Conservation (phyloP, 2,113 vertebrate species). For the Psophia crepitans region DNA sequence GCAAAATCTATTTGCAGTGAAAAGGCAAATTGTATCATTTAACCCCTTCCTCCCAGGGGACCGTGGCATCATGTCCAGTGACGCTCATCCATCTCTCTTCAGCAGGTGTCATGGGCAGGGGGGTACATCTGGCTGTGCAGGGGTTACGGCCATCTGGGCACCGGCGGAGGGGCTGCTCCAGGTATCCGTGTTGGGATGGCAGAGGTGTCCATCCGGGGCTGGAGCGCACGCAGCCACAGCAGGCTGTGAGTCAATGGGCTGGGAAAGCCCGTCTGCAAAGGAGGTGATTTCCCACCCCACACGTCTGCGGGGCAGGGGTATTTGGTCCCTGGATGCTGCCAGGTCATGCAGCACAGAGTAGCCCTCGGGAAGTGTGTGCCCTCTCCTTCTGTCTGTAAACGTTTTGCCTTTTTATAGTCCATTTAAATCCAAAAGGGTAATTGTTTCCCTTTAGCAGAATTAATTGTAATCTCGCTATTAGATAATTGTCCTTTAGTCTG, state of each 20-base stretch:
- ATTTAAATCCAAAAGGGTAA: not conserved
- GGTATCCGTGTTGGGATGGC: accelerated
- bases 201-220: not conserved
- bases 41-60: not conserved
- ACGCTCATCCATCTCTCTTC: not conserved
- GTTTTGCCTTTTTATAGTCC: not conserved
- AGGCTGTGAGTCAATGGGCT: not conserved
- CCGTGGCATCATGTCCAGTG: accelerated
- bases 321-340: not conserved
- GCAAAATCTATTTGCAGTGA: not conserved
- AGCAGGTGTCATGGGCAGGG: too few species aligned
- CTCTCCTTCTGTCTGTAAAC: not conserved
- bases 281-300: not conserved
- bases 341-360: not conserved
- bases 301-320: not conserved
- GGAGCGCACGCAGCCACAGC: not conserved
- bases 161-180: not conserved
- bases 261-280: not conserved
- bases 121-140: not conserved
- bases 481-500: slow-evolving; percentile 7
- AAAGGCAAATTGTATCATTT: not conserved
- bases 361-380: not conserved
- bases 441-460: slow-evolving; percentile 19
- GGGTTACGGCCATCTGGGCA: not conserved
- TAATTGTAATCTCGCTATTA: not conserved